Evolutionary conservation across 2,113 vertebrate genomes (phyloP).

Genomic region (Pelvicachromis taeniatus): DNA sequence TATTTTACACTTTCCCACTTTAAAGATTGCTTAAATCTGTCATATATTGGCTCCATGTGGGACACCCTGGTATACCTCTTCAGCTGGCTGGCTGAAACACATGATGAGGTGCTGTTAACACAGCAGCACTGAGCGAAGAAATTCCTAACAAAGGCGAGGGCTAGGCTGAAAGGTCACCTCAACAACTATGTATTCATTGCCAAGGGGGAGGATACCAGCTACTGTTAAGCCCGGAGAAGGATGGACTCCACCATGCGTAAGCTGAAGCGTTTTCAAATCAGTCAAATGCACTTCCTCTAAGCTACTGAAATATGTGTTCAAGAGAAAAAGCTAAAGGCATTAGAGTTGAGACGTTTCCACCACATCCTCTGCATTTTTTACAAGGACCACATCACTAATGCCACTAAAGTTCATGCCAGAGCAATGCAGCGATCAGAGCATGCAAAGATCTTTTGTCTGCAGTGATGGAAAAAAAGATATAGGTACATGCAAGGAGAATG

Average conservation of each 20-base stretch:
- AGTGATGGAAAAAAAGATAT: background rate
- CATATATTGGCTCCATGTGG: background rate
- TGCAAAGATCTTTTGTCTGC: background rate
- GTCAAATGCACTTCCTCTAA: background rate
- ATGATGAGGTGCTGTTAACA: background rate
- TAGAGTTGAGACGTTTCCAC: background rate
- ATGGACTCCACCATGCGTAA: background rate
- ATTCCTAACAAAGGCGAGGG: background rate
- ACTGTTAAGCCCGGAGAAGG: background rate
- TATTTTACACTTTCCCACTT: background rate
- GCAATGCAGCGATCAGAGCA: background rate
- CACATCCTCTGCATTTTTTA: background rate
- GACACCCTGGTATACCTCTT: background rate
- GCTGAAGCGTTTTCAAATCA: background rate
- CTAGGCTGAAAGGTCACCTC: background rate
- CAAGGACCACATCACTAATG: background rate
- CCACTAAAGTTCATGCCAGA: background rate
- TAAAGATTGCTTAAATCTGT: background rate
- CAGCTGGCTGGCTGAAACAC: background rate
- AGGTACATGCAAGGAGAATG: background rate
- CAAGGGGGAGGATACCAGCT: background rate
- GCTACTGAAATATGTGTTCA: background rate
- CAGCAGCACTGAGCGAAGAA: background rate
- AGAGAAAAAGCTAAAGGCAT: background rate
- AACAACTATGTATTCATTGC: background rate